Base-by-base conservation (phyloP, 2,888 invertebrate species). In the Ormyrus rosae region DNA sequence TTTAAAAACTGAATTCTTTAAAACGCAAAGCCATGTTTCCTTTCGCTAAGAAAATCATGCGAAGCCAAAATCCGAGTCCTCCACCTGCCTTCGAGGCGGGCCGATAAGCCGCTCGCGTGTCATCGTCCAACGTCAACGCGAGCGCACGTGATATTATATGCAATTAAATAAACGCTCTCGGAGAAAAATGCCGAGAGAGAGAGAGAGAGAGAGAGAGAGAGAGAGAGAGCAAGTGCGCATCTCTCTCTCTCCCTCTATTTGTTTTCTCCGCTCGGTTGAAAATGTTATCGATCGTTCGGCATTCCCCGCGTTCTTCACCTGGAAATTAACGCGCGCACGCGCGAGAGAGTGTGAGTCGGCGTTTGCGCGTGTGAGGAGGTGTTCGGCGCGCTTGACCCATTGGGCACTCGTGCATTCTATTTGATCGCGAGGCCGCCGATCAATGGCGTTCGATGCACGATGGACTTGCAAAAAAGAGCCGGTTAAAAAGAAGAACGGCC, bases 401-500 rank as follows among this genome's bases (percentile, higher is more conserved):
- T 34, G 58, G 10, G 7, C 9, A 67, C 7, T 6, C 50, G 13
- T 5, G n/a, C 53, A 8, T 50, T 50, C 9, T 6, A n/a, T 55
- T 51, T 45, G 8, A 11, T 10, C 34, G 53, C 68, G 55, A 68
- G 55, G 45, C 9, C 55, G 68, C n/a, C n/a, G 9, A 46, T 46
- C 63, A 63, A 63, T 63, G 46, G 65, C 65, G 51, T 67, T 67
- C 65, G 51, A 50, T 34, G 45, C 56, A n/a, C 46, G 51, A 69
- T 56, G 53, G n/a, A 51, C 58, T n/a, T 13, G 58, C 45, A 9
- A 58, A 58, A 70, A 58, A 58, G 9, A 19, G 3, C 19, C 48
- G 1, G 19, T 19, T 19, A 1, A 19, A 19, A 19, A 19, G 19
- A 19, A 19, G 19, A 19, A 19, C 19, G 19, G 19, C 19, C 19